phyloP scores from a whole-genome alignment of 2,888 invertebrate genomes.

The Macroteleia sp. region DNA sequence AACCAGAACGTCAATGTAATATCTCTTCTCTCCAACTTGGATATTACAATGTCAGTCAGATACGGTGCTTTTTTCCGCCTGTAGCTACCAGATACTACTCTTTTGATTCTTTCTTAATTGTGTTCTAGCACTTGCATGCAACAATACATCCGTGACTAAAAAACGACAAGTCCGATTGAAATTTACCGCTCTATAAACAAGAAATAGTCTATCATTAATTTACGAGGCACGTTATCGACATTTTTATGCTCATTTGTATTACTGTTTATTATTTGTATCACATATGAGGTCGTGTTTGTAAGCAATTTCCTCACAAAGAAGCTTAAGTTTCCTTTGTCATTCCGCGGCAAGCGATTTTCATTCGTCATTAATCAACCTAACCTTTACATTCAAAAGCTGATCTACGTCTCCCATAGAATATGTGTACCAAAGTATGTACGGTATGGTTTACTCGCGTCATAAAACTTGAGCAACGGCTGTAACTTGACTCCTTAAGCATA shows the following conservation, averaged over 20 bases:
- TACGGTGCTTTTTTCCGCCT: slow-evolving; percentile 47
- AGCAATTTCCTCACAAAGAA: too few species aligned
- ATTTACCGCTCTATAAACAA: slow-evolving; percentile 56
- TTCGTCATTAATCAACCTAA: slow-evolving; percentile 28
- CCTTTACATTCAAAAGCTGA: slow-evolving; percentile 5
- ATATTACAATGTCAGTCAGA: slow-evolving; percentile 65
- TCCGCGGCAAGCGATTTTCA: slow-evolving; percentile 13
- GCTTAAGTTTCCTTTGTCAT: slow-evolving; percentile 26
- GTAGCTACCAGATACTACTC: slow-evolving; percentile 61
- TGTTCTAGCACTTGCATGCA: slow-evolving; percentile 49
- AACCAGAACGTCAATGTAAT: slow-evolving; percentile 66
- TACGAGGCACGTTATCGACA: slow-evolving; percentile 13
- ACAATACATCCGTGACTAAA: slow-evolving; percentile 29
- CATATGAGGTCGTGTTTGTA: neutral
- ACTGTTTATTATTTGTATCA: slow-evolving; percentile 30
- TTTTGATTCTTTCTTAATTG: slow-evolving; percentile 58
- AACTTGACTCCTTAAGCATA: slow-evolving; percentile 29
- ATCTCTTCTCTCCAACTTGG: slow-evolving; percentile 59
- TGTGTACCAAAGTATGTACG: slow-evolving; percentile 58
- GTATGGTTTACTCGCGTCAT: slow-evolving; percentile 53
- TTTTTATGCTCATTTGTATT: slow-evolving; percentile 40
- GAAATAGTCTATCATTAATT: slow-evolving; percentile 44
- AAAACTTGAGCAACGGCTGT: slow-evolving; percentile 51
- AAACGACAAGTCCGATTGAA: slow-evolving; percentile 36
- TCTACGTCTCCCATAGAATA: slow-evolving; percentile 23